phyloP scores from a whole-genome alignment of 1,140 invertebrate species.

The Lucilia cuprina region DNA sequence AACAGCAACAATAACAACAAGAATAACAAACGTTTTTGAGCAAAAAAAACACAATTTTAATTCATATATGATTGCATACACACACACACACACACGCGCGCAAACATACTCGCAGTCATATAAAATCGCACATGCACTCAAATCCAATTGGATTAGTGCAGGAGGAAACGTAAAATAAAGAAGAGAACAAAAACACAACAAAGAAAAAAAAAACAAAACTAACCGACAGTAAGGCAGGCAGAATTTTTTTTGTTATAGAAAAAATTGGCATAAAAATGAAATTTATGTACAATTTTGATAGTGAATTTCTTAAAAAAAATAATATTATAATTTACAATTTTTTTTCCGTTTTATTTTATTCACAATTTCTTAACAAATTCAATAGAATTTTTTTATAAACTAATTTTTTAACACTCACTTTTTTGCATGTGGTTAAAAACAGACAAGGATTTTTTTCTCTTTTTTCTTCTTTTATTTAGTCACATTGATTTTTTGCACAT shows the following conservation, averaged over 20 bases:
- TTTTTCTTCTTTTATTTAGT: background rate
- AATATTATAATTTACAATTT: no score
- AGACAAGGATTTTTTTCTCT: background rate
- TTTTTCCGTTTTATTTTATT: no score
- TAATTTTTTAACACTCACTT: background rate
- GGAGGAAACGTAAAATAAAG: background rate
- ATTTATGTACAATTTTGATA: background rate
- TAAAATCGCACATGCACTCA: background rate
- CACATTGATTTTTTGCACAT: slow-evolving; percentile 9
- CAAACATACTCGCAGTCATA: background rate
- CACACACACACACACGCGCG: background rate
- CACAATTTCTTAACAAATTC: no score
- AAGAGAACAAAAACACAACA: no score
- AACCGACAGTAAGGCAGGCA: no score
- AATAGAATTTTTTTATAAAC: no score
- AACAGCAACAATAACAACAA: background rate
- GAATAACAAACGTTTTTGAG: background rate
- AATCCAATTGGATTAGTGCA: slow-evolving; percentile 9
- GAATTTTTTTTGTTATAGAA: no score
- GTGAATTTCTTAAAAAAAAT: no score
- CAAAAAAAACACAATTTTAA: background rate
- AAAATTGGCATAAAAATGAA: background rate
- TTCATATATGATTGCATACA: background rate
- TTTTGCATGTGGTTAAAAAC: background rate
- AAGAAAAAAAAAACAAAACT: no score